Evolutionary conservation across 64 coral and sea anemone species (phyloP).

Genomic region (Trachythela sp.): DNA sequence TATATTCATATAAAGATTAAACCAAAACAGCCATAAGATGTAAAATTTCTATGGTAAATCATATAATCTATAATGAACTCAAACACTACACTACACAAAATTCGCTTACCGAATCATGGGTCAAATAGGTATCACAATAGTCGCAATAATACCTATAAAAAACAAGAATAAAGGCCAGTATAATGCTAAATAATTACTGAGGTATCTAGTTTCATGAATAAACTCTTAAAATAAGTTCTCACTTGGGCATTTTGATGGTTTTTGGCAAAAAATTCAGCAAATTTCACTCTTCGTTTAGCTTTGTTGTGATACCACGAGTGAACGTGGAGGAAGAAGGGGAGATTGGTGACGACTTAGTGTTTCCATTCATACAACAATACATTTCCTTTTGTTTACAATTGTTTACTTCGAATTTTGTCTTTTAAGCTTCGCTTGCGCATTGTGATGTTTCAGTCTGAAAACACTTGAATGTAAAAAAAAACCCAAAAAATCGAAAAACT

Average conservation of each 20-base stretch:
- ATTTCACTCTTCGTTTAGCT: background rate
- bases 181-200: background rate
- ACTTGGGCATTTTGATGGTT: background rate
- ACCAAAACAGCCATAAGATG: background rate
- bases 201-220: background rate
- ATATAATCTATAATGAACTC: background rate
- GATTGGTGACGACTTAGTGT: background rate
- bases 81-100: background rate
- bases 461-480: too few species aligned
- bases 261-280: background rate
- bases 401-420: background rate
- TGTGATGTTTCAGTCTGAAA: background rate
- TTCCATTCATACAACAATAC: background rate
- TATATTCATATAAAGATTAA: too few species aligned
- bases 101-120: constrained; percentile 10
- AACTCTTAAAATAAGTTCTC: background rate
- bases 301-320: background rate
- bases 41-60: background rate
- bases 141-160: background rate
- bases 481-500: too few species aligned
- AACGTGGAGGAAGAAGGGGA: background rate
- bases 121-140: constrained; percentile 7
- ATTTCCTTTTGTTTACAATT: too few species aligned
- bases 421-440: background rate
- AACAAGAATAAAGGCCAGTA: background rate